Base-by-base conservation (phyloP, 37 sponge, comb jelly and placozoan species). In the Axinella damicornis region DNA sequence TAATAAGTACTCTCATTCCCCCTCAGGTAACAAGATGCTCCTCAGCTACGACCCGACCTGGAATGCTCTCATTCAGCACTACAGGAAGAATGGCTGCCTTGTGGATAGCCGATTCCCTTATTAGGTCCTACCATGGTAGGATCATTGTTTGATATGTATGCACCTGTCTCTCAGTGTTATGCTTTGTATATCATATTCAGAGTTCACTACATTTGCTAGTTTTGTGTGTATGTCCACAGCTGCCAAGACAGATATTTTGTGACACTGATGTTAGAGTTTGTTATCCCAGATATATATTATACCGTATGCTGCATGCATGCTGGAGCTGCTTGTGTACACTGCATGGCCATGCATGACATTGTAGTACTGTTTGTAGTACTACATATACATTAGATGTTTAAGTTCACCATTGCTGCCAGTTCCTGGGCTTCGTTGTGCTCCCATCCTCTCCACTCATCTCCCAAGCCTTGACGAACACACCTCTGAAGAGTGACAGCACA, bases 391-490 rank as follows among this genome's bases (percentile, higher is more conserved):
- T 18, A 67, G 68, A 34, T 27, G 34, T 24, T 56, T 34, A 75
- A 19, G 16, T 75, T 54, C 24, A 40, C 22, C 58, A 82, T 69
- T 38, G 28, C n/a, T 19, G 34, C 46, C 37, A 83, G 34, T 65
- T 83, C 84, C 2, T 20, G 41, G 28, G 75, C 84, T 24, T 83
- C 84, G 18, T 83, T 83, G 53, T 83, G 75, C 25, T 74, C 74
- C 84, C 84, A 83, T 46, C 66, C 84, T 31, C 61, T 64, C 84
- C 84, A 83, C 28, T 65, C 36, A 14, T 73, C 74, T 65, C 74
- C 37, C 56, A 74, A 34, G 2, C 84, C 84, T 35, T 5, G n/a
- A 18, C 31, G 0, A 6, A 83, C 55, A 74, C 84, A 73, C n/a
- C 18, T 54, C 84, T 83, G 31, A 18, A 56, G 5, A 5, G 9